Percentiles rank a stretch among this genome's conserved stretches.
phyloP scores from a whole-genome alignment of 2,888 invertebrate species.

The Halocaridina rubra region DNA sequence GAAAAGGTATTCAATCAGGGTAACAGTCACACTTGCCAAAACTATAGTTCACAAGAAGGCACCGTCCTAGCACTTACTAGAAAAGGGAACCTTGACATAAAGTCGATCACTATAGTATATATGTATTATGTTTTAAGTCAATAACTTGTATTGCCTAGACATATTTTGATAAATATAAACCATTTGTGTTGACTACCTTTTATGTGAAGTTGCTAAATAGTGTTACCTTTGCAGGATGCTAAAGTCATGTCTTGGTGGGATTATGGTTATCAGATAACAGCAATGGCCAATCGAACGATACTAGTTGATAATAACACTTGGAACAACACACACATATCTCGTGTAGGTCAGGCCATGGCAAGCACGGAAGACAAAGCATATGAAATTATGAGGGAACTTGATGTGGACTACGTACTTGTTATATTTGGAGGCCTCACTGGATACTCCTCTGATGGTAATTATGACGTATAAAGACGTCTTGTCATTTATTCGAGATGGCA shows the following conservation, averaged over 20 bases:
- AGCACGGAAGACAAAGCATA: constrained; percentile 96
- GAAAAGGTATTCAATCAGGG: no score
- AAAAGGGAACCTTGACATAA: no score
- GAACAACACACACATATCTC: constrained; percentile 99
- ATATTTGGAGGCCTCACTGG: constrained; percentile 99
- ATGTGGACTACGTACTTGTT: constrained; percentile 97
- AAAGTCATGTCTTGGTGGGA: constrained; percentile 99
- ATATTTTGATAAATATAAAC: no score
- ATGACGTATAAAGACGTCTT: no score
- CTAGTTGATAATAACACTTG: constrained; percentile 99
- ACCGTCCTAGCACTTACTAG: no score
- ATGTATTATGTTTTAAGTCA: background rate
- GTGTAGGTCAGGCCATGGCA: constrained; percentile 99
- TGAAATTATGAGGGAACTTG: constrained; percentile 96
- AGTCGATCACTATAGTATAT: no score
- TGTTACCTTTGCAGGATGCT: constrained; percentile 75
- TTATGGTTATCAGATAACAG: constrained; percentile 82
- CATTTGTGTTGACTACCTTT: no score
- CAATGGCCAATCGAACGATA: constrained; percentile 98
- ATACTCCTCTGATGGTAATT: constrained; percentile 95
- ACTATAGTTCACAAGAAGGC: no score
- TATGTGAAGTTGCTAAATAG: background rate
- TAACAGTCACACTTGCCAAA: no score
- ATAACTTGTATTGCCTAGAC: background rate
- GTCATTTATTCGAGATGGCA: no score